Evolutionary conservation across 2,113 vertebrate species (phyloP).

Genomic region (Micromys minutus): DNA sequence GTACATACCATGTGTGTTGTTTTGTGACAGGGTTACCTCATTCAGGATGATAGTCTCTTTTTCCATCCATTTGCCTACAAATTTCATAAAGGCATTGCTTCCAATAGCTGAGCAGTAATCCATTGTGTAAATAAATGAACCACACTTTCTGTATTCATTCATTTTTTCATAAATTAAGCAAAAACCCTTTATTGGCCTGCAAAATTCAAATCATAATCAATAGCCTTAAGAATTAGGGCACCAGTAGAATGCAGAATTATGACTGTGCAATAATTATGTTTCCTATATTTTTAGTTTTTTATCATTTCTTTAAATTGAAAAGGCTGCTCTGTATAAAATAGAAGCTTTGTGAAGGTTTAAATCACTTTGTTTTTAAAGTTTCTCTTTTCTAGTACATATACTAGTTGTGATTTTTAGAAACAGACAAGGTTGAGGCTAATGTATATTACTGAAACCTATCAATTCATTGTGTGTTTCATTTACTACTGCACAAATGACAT

Average conservation of each 20-base stretch:
- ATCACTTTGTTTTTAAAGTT: background rate
- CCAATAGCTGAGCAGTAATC: too few relatives aligned
- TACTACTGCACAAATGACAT: background rate
- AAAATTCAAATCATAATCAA: background rate
- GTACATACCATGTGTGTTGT: too few relatives aligned
- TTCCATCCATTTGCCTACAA: too few relatives aligned
- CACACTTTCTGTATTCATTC: too few relatives aligned
- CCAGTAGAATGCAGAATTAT: background rate
- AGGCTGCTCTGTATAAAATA: background rate
- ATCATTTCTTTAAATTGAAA: background rate
- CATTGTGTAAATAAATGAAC: too few relatives aligned
- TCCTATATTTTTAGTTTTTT: background rate
- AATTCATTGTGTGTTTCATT: background rate
- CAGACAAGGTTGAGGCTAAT: background rate
- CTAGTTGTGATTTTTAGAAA: background rate
- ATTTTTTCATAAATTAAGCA: too few relatives aligned
- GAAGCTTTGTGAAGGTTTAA: background rate
- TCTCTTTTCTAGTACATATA: background rate
- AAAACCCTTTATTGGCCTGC: fast-evolving
- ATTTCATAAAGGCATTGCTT: too few relatives aligned
- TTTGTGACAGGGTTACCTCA: too few relatives aligned
- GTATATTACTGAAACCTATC: background rate
- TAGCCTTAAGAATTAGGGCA: background rate
- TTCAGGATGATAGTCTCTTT: too few relatives aligned
- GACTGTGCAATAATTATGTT: background rate